Base-by-base conservation (phyloP, 2,888 invertebrate species). In the Tyria jacobaeae region DNA sequence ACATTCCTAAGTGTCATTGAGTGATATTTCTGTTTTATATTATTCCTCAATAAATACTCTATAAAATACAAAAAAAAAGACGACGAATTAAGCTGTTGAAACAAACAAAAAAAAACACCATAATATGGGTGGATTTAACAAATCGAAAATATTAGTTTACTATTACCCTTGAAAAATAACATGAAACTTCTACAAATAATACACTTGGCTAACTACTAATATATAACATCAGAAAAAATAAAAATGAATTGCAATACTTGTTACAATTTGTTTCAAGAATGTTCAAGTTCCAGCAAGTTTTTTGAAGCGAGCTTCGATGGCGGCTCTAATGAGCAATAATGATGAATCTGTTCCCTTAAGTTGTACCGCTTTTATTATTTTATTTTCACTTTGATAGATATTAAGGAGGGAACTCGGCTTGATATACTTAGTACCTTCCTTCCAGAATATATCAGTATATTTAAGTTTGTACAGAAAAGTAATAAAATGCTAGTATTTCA, bases 261-360 rank as follows among this genome's bases (percentile, higher is more conserved):
- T n/a, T n/a, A n/a, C 83, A 89, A 84, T 87, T 89, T 88, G 86
- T 86, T 87, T 79, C 78, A 71, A 77, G 81, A 86, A 82, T 83
- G 77, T 82, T 83, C 78, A 79, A 75, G 77, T 79, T 80, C 76
- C 73, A 75, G 78, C 80, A 82, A 76, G 84, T 82, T 85, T 77
- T 82, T 83, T 89, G 84, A 75, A 88, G 87, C 90, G 89, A 87
- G 83, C 78, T 76, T 90, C 89, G 77, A 91, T 90, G 91, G 91
- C 89, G 88, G 82, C 80, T 84, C 83, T 90, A 90, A 90, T 91
- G 88, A 91, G 89, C 89, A 90, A 88, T 90, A 89, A 90, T 88
- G 87, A 89, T 85, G 89, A 81, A 89, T 87, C 84, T 81, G 85
- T 84, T 84, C 77, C 51, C 27, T 53, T 27, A 76, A 76, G 61